Percentiles rank a stretch among this genome's conserved stretches.
phyloP scores from a whole-genome alignment of 2,797 vertebrate species.

The Bryconaethiops microstoma region DNA sequence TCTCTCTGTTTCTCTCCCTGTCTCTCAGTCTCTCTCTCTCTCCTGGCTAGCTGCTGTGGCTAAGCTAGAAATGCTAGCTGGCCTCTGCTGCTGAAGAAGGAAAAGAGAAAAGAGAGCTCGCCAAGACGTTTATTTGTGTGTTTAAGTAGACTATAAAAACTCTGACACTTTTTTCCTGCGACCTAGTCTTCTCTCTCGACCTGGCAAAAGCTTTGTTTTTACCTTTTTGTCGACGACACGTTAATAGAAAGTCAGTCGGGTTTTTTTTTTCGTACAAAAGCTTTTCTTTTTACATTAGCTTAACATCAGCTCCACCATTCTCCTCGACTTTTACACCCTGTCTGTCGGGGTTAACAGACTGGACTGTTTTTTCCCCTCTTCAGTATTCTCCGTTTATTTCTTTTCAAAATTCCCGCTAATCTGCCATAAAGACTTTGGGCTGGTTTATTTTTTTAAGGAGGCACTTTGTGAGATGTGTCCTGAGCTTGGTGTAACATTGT shows the following conservation, averaged over 20 bases:
- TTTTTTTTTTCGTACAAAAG: conserved; percentile 26
- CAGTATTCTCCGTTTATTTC: neutral
- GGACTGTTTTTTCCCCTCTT: neutral
- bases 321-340: conserved; percentile 18
- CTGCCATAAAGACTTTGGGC: neutral
- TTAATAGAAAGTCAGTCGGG: conserved; percentile 22
- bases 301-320: conserved; percentile 32
- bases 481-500: too few relatives aligned
- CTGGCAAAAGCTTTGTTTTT: neutral
- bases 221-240: neutral
- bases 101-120: conserved; percentile 15
- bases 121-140: conserved; percentile 11
- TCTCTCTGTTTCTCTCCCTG: too few relatives aligned
- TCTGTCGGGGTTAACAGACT: conserved; percentile 14
- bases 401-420: conserved; percentile 1
- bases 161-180: neutral
- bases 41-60: conserved; percentile 17
- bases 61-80: conserved; percentile 53
- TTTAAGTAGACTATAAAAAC: conserved; percentile 1
- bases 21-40: neutral
- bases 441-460: conserved; percentile 59
- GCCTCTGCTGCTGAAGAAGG: conserved; percentile 39
- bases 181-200: conserved; percentile 6
- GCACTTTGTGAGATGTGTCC: conserved; percentile 55
- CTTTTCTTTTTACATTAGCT: conserved; percentile 34